These are phyloP conservation scores for Micrastur ruficollis DNA, from an alignment of 2,797 vertebrate species.

Conservation along the genomic window DNA sequence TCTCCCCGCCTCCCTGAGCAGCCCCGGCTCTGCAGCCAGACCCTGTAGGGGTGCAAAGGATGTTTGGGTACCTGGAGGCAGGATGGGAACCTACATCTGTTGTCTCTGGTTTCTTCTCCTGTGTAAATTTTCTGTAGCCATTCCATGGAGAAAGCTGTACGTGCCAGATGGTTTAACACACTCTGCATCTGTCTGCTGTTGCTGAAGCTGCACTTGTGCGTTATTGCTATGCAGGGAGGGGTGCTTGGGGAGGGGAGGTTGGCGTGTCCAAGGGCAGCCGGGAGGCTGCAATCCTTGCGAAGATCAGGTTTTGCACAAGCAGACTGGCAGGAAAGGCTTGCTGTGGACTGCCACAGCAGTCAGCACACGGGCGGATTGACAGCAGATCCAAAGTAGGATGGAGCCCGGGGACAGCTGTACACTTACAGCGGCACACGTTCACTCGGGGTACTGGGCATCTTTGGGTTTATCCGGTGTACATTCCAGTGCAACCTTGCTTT, in stretches of 20 bases:
- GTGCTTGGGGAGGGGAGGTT: too few relatives aligned
- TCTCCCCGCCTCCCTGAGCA: background rate
- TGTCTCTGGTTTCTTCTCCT: background rate
- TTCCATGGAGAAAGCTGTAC: background rate
- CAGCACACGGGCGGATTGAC: accelerated
- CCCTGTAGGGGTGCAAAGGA: background rate
- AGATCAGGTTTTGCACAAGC: background rate
- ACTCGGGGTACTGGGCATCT: background rate
- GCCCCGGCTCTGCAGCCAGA: background rate
- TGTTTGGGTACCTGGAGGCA: background rate
- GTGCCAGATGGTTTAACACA: background rate
- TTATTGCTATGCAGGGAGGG: background rate
- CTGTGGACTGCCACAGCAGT: background rate
- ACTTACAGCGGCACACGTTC: accelerated
- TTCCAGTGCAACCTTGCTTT: background rate
- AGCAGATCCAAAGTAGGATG: background rate
- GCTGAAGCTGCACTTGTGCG: background rate
- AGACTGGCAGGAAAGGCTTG: background rate
- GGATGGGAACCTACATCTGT: background rate
- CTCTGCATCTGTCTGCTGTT: background rate
- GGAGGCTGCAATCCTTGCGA: background rate
- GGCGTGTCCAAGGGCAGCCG: background rate
- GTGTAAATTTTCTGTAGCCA: background rate
- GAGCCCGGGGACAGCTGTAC: background rate
- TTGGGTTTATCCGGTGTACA: accelerated